Percentiles rank a stretch among this genome's conserved stretches.
These are phyloP conservation scores for Andricus quercusramuli DNA, from an alignment of 2,888 invertebrate genomes.

Conservation along the genomic window DNA sequence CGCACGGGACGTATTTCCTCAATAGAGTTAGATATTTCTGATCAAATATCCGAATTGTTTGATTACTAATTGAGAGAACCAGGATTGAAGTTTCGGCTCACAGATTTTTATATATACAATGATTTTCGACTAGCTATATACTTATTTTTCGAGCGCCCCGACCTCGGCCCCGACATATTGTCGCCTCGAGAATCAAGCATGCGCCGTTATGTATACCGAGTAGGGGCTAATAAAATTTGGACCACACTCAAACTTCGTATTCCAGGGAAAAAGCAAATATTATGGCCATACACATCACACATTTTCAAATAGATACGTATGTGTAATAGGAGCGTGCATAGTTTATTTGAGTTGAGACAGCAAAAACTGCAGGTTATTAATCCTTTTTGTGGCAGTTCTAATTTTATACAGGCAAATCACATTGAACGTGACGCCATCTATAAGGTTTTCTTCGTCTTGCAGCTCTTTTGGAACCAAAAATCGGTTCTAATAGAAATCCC, in stretches of 20 bases:
- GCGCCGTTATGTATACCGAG: conserved; percentile 16
- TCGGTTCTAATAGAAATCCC: too few species aligned
- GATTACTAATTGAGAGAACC: neutral
- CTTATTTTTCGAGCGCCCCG: conserved; percentile 30
- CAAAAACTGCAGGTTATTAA: too few species aligned
- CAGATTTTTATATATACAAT: neutral
- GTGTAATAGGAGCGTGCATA: neutral
- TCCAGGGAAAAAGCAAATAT: neutral
- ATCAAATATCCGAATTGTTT: too few species aligned
- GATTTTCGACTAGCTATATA: conserved; percentile 3
- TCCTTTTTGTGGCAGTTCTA: too few species aligned
- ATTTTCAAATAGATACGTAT: neutral
- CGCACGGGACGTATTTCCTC: neutral
- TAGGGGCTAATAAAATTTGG: conserved; percentile 27
- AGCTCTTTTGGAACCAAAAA: too few species aligned
- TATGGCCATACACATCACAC: neutral
- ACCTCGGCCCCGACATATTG: conserved; percentile 37
- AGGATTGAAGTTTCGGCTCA: neutral
- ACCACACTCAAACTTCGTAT: conserved; percentile 20
- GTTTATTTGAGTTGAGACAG: too few species aligned
- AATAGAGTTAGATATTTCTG: neutral
- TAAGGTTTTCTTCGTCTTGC: too few species aligned
- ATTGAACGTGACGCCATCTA: too few species aligned
- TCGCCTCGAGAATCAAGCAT: conserved; percentile 34
- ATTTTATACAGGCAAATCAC: too few species aligned